Conservation (phyloP, 2,888 invertebrate species). For the Zygogramma bicolorata region DNA sequence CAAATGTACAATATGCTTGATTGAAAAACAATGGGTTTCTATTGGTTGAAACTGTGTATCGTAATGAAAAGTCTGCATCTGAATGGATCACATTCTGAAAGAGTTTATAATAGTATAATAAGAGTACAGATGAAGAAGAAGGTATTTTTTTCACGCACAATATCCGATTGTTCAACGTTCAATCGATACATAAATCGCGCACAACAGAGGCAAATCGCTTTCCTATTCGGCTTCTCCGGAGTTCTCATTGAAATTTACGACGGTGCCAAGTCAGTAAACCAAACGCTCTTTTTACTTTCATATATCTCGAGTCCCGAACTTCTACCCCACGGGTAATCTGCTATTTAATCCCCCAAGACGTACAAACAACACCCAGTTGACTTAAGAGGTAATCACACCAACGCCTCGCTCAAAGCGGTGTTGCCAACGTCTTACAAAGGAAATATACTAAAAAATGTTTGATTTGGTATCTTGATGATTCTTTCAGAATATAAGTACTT, state of each 20-base stretch:
- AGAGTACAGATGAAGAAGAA: too few species aligned
- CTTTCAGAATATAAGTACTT: too few species aligned
- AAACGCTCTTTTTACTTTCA: conserved; percentile 4
- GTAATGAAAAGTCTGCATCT: too few species aligned
- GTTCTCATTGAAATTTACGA: conserved; percentile 8
- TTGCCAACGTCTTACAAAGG: background rate
- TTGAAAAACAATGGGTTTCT: too few species aligned
- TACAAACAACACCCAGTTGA: conserved; percentile 38
- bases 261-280: background rate
- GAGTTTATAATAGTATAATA: too few species aligned
- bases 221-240: background rate
- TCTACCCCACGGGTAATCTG: conserved; percentile 29
- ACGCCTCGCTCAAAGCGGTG: conserved; percentile 7
- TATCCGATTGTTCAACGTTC: background rate
- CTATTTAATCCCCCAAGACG: conserved; percentile 32
- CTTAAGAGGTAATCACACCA: conserved; percentile 35
- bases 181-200: background rate
- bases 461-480: too few species aligned
- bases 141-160: too few species aligned
- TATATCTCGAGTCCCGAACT: conserved; percentile 6
- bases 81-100: too few species aligned
- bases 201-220: background rate
- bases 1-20: too few species aligned
- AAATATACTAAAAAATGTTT: background rate
- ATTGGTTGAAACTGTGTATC: too few species aligned